Percentiles rank a stretch among this genome's conserved stretches.
Evolutionary conservation across 2,113 vertebrate genomes (phyloP).

Genomic region (Delphinapterus leucas): DNA sequence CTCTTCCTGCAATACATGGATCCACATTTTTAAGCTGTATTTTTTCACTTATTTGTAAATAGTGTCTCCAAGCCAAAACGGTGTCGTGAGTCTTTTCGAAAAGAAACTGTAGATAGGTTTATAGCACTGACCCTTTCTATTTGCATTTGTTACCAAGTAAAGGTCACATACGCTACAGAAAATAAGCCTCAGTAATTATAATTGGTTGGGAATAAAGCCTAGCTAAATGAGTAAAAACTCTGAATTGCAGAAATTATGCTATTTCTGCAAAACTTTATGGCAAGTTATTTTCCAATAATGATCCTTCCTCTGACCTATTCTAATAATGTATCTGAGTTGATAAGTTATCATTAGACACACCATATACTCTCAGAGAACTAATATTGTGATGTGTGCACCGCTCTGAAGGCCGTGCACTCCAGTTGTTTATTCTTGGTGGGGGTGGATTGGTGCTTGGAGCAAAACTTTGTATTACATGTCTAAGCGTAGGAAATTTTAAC

Average conservation of each 20-base stretch:
- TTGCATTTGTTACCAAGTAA: constrained; percentile 10
- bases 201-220: background rate
- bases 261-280: background rate
- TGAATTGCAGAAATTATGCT: background rate
- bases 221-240: constrained; percentile 10
- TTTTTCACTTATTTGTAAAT: constrained; percentile 37
- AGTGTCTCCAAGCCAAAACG: constrained; percentile 34
- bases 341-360: background rate
- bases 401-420: background rate
- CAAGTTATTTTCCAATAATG: constrained; percentile 26
- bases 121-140: background rate
- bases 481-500: constrained; percentile 27
- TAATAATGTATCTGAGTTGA: background rate
- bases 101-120: constrained; percentile 4
- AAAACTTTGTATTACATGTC: background rate
- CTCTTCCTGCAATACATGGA: background rate
- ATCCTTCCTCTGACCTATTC: background rate
- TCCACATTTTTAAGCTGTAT: background rate
- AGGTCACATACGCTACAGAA: background rate
- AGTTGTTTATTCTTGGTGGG: background rate
- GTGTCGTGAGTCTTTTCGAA: background rate
- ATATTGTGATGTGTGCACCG: background rate
- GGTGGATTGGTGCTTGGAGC: background rate
- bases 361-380: background rate
- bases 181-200: background rate